These are phyloP conservation scores for Baronia brevicornis DNA, from an alignment of 2,888 invertebrate species.

Conservation along the genomic window DNA sequence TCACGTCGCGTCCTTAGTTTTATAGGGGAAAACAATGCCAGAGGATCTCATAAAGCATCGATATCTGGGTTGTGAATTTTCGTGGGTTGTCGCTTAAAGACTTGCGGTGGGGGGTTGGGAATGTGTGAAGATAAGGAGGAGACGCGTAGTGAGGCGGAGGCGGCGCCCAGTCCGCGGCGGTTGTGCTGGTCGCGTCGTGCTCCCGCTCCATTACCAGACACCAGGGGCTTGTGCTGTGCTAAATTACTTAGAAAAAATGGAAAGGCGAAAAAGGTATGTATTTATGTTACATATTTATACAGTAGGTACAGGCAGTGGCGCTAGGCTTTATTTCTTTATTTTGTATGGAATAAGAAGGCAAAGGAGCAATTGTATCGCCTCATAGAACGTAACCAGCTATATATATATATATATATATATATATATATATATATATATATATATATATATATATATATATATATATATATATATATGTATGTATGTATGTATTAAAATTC, in stretches of 20 bases:
- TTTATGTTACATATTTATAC: conserved; percentile 14
- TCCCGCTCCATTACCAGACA: conserved; percentile 78
- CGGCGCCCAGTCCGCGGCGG: conserved; percentile 47
- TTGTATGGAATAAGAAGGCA: conserved; percentile 9
- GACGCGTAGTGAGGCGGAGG: conserved; percentile 49
- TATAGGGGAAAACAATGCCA: conserved; percentile 64
- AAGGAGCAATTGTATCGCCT: too few relatives aligned
- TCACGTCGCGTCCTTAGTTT: conserved; percentile 40
- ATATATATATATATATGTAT: too few relatives aligned
- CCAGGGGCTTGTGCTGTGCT: conserved; percentile 87
- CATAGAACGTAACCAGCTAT: too few relatives aligned
- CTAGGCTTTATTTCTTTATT: too few relatives aligned
- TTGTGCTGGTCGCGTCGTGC: conserved; percentile 61
- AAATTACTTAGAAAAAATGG: conserved; percentile 88
- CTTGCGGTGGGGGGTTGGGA: conserved; percentile 38
- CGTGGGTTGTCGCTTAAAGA: conserved; percentile 36
- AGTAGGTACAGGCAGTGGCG: too few relatives aligned
- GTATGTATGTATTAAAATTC: too few relatives aligned
- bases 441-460: too few relatives aligned
- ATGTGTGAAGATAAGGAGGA: conserved; percentile 72
- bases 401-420: too few relatives aligned
- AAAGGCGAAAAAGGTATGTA: conserved; percentile 85
- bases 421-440: too few relatives aligned
- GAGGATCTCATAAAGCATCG: conserved; percentile 64
- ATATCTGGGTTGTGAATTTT: conserved; percentile 64